phyloP scores from a whole-genome alignment of 2,888 invertebrate species.

The Microplitis deprimator region DNA sequence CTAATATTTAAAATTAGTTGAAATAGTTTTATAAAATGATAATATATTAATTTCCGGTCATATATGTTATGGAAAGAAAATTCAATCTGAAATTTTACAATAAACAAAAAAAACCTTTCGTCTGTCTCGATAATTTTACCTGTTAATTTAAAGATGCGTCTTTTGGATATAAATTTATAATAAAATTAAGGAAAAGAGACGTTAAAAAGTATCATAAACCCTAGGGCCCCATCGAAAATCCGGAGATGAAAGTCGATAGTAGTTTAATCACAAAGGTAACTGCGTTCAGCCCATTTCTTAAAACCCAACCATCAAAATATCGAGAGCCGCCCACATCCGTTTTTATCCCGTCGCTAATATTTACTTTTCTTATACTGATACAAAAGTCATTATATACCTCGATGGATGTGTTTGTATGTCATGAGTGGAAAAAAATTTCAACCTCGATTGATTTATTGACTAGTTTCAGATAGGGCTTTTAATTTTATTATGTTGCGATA shows the following conservation, averaged over 20 bases:
- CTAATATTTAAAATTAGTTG: not conserved
- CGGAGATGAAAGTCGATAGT: slow-evolving; percentile 49
- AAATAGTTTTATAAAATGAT: not conserved
- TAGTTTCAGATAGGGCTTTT: not conserved
- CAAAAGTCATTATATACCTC: slow-evolving; percentile 10
- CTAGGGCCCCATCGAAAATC: slow-evolving; percentile 42
- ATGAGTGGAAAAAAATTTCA: not conserved
- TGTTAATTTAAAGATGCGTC: slow-evolving; percentile 45
- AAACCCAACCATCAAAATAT: slow-evolving; percentile 33
- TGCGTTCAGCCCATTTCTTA: slow-evolving; percentile 35
- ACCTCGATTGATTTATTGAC: not conserved
- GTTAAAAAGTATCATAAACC: slow-evolving; percentile 8
- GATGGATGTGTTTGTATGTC: slow-evolving; percentile 2
- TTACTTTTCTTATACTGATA: slow-evolving; percentile 47
- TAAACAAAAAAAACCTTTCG: not conserved
- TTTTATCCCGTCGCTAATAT: slow-evolving; percentile 48
- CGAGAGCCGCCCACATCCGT: slow-evolving; percentile 54
- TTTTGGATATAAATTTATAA: slow-evolving; percentile 33
- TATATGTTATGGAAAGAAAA: not conserved
- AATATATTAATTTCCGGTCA: not conserved
- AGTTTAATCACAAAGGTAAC: slow-evolving; percentile 43
- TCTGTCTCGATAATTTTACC: slow-evolving; percentile 39
- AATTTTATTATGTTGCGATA: not conserved
- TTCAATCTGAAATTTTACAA: not conserved
- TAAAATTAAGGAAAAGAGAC: slow-evolving; percentile 31